Conservation (phyloP, 2,797 vertebrate genomes). For the Chrosomus eos region DNA sequence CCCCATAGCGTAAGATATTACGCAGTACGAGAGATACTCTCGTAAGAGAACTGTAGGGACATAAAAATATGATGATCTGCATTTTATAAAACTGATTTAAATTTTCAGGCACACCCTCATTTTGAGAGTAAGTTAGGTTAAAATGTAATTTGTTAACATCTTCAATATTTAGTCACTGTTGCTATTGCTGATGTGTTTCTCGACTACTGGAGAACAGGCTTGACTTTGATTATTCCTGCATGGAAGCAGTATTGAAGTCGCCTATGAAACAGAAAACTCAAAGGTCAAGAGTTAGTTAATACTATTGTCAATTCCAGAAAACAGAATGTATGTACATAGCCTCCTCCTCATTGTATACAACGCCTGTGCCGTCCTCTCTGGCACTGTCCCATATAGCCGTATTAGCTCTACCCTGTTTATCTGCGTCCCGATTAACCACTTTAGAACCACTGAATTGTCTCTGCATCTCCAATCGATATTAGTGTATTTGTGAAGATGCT, state of each 20-base stretch:
- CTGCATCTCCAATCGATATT: constrained; percentile 71
- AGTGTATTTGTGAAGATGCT: constrained; percentile 70
- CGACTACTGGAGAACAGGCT: not conserved
- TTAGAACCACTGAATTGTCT: constrained; percentile 70
- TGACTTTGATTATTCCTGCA: not conserved
- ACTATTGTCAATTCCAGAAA: not conserved
- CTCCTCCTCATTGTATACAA: not conserved
- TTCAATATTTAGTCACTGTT: not conserved
- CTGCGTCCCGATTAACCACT: constrained; percentile 65
- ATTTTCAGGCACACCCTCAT: not conserved
- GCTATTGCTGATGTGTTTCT: not conserved
- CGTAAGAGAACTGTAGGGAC: not conserved
- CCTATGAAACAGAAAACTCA: not conserved
- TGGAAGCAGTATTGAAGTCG: not conserved
- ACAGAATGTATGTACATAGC: not conserved
- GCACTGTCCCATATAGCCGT: constrained; percentile 50
- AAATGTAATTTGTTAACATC: not conserved
- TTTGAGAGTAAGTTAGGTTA: not conserved
- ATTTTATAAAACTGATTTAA: not conserved
- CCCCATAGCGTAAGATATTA: no score
- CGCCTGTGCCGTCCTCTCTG: constrained; percentile 41
- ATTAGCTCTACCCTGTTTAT: constrained; percentile 65
- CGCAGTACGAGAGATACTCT: no score
- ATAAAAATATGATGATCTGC: not conserved
- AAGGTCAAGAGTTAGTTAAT: not conserved